These are phyloP conservation scores for Lerema accius DNA, from an alignment of 1,140 invertebrate species.

Conservation along the genomic window DNA sequence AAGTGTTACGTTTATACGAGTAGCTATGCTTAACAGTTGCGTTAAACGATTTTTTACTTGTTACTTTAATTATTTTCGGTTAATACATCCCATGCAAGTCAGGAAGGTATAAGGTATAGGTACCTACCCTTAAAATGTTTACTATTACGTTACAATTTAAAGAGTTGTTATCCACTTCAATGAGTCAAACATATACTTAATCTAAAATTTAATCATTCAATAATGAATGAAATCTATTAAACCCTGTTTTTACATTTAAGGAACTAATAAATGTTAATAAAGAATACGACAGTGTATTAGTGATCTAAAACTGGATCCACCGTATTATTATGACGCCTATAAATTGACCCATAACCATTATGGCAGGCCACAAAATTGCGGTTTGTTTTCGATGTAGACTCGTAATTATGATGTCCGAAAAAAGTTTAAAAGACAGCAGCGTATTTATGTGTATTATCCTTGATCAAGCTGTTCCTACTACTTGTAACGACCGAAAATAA, in stretches of 20 bases:
- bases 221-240: constrained; percentile 32
- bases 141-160: too few species aligned
- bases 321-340: constrained; percentile 77
- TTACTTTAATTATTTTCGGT: too few species aligned
- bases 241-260: constrained; percentile 18
- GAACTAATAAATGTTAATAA: constrained; percentile 57
- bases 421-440: constrained; percentile 64
- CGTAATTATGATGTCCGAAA: constrained; percentile 69
- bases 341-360: constrained; percentile 75
- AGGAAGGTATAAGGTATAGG: too few species aligned
- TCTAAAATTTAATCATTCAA: too few species aligned
- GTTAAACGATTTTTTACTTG: too few species aligned
- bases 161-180: too few species aligned
- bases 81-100: too few species aligned
- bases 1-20: background rate
- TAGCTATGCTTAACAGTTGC: too few species aligned
- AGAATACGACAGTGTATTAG: constrained; percentile 57
- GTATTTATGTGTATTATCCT: constrained; percentile 78
- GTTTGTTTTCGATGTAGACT: constrained; percentile 76
- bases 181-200: too few species aligned
- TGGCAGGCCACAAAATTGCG: constrained; percentile 70
- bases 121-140: too few species aligned
- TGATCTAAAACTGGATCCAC: constrained; percentile 57
- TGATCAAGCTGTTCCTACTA: constrained; percentile 43
- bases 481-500: constrained; percentile 38